Evolutionary conservation across 2,797 vertebrate species (phyloP), one percentile per base, ranked within the genome.

Genomic region (Rhyacichthys aspro): DNA sequence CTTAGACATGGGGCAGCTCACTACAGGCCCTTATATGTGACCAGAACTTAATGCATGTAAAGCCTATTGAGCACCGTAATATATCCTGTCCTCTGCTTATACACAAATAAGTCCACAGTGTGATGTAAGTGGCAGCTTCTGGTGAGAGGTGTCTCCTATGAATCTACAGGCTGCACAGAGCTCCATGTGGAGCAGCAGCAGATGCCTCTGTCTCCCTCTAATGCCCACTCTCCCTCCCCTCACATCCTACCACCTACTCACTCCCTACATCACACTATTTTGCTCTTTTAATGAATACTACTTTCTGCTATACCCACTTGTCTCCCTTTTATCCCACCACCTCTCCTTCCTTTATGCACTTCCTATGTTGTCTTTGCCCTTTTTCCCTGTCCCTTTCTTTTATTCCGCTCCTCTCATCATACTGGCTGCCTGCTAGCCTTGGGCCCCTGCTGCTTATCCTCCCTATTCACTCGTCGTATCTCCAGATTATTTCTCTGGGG

Each of bases 401-500:
- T 68, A 41, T 60, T 72, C 52, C 50, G 8, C 54, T 52, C 73
- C 19, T 78, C 67, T 75, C 86, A 76, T 80, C 84, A 76, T 76
- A 67, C 71, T 70, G 82, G 74, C 77, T 59, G 44, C 70, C 65
- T 72, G 76, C 78, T 76, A 77, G 83, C 80, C 72, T 60, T 60
- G 59, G 67, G 71, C 53, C 37, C 67, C 54, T 28, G 75, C 74
- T 75, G 74, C 75, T 84, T 84, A 74, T 81, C 65, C 68, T 43
- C 55, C 14, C 33, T 48, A 74, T 79, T 72, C 53, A 5, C 43
- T 74, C 36, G 47, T 57, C 59, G 65, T 79, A 73, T 83, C 75
- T 86, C 66, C 54, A 82, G 76, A 79, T 89, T 83, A 87, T 87
- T 90, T 87, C 80, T 88, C 87, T 59, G 65, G 78, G 82, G 82